A percentile compares a stretch with the other conserved stretches of the same genome.
phyloP scores from a whole-genome alignment of 2,797 vertebrate species.

The Chelon labrosus region DNA sequence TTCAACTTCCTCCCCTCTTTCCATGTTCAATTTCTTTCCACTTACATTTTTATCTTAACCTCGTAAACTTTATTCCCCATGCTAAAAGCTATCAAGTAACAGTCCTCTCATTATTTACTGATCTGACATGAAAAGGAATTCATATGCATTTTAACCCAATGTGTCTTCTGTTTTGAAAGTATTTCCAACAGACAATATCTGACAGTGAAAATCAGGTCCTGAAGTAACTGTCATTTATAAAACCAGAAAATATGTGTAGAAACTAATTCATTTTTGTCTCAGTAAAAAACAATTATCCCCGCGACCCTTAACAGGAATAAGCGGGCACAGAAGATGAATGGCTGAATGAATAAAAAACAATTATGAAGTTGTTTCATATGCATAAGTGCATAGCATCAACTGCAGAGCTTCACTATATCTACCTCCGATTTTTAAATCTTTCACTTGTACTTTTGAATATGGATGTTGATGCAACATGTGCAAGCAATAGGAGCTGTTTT shows the following conservation, averaged over 20 bases:
- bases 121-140: slow-evolving; percentile 12
- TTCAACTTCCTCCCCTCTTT: slow-evolving; percentile 65
- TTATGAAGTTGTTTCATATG: neutral
- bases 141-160: slow-evolving; percentile 5
- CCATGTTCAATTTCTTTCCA: slow-evolving; percentile 61
- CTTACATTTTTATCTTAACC: slow-evolving; percentile 50
- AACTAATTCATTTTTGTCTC: neutral
- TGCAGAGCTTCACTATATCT: neutral
- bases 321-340: too few relatives aligned
- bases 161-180: slow-evolving; percentile 4
- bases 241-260: neutral
- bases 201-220: neutral
- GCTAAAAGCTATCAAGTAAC: slow-evolving; percentile 28
- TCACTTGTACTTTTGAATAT: neutral
- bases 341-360: too few relatives aligned
- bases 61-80: slow-evolving; percentile 39
- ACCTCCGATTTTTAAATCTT: neutral
- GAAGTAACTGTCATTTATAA: neutral
- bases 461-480: neutral
- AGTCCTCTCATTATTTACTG: slow-evolving; percentile 34
- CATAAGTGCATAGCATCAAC: neutral
- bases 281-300: neutral
- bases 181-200: neutral
- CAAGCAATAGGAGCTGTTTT: neutral
- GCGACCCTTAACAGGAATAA: too few relatives aligned